Percentiles rank a stretch among this genome's conserved stretches.
phyloP scores from a whole-genome alignment of 1,140 invertebrate genomes.

The Sinonovacula constricta region DNA sequence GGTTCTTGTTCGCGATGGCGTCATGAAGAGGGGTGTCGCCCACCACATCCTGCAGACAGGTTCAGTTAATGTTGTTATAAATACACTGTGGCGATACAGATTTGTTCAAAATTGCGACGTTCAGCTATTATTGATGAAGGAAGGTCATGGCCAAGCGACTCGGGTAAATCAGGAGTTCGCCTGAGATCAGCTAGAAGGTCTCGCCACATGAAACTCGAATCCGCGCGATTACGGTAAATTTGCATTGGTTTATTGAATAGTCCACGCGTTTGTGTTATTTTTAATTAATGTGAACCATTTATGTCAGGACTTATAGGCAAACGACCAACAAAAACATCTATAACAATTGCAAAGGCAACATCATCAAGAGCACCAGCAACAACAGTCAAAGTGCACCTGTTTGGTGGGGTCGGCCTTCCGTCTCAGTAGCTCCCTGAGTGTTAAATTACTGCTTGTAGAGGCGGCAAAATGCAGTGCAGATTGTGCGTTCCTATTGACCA shows the following conservation, averaged over 20 bases:
- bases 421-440: slow-evolving; percentile 47
- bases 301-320: background rate
- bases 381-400: slow-evolving; percentile 40
- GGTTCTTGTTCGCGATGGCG: slow-evolving; percentile 56
- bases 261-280: background rate
- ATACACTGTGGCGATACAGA: too few species aligned
- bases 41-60: slow-evolving; percentile 54
- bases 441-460: slow-evolving; percentile 25
- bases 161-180: too few species aligned
- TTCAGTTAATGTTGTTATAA: too few species aligned
- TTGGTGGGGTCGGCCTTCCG: slow-evolving; percentile 53
- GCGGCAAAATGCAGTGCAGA: slow-evolving; percentile 59
- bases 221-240: background rate
- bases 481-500: slow-evolving; percentile 25
- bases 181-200: too few species aligned
- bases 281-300: background rate
- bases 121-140: too few species aligned
- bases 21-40: slow-evolving; percentile 69
- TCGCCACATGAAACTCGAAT: too few species aligned
- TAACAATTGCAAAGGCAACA: background rate
- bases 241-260: background rate
- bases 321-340: background rate
- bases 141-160: too few species aligned
- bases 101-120: too few species aligned
- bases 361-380: background rate